Conservation (phyloP, 2,888 invertebrate species). For the Eupithecia centaureata region DNA sequence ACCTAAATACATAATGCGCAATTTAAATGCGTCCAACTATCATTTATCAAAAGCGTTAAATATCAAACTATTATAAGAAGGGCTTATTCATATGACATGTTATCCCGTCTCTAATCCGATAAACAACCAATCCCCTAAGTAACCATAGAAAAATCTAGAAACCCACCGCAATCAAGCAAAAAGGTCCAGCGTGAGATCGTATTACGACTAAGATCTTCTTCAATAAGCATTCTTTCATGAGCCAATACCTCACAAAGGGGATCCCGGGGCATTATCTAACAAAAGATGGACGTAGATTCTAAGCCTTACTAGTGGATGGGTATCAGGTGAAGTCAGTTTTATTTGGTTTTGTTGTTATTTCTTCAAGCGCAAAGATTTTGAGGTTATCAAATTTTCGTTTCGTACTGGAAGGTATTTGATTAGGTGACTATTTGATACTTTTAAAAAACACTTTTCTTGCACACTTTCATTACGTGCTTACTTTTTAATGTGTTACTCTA, state of each 20-base stretch:
- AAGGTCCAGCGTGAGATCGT: constrained; percentile 26
- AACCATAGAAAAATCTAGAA: constrained; percentile 4
- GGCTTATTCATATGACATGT: not conserved
- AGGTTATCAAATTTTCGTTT: too few species aligned
- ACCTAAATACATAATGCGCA: too few species aligned
- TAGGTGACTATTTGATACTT: not conserved
- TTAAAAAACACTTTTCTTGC: too few species aligned
- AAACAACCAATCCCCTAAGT: constrained; percentile 3
- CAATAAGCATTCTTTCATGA: constrained; percentile 30
- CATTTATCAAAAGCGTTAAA: not conserved
- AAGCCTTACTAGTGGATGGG: constrained; percentile 5
- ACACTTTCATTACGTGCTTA: too few species aligned
- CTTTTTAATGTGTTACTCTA: not conserved
- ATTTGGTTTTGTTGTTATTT: not conserved
- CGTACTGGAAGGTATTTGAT: not conserved
- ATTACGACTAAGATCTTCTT: constrained; percentile 31
- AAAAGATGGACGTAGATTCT: constrained; percentile 26
- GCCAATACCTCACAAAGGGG: constrained; percentile 30
- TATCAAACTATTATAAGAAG: not conserved
- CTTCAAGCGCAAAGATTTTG: not conserved
- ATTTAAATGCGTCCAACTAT: too few species aligned
- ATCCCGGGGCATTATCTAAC: constrained; percentile 31
- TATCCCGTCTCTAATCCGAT: not conserved
- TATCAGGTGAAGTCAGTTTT: not conserved
- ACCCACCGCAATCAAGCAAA: constrained; percentile 20